Evolutionary conservation across 2,888 invertebrate genomes (phyloP).

Genomic region (Orchesellides sinensis): DNA sequence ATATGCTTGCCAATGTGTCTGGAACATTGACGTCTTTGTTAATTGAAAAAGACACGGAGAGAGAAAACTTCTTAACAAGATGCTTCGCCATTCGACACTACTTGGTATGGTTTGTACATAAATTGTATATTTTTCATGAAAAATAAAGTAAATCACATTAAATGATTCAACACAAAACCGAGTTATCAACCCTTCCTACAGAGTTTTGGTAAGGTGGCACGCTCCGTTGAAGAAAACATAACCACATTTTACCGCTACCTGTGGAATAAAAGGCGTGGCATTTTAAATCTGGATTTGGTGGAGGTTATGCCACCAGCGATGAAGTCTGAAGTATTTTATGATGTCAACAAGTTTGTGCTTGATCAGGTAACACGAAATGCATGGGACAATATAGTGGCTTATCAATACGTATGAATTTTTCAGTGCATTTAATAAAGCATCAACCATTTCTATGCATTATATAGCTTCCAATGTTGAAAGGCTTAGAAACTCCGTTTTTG

Average conservation of each 20-base stretch:
- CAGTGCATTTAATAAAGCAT: neutral
- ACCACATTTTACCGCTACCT: conserved; percentile 70
- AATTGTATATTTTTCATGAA: neutral
- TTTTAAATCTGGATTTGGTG: conserved; percentile 68
- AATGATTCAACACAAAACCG: too few relatives aligned
- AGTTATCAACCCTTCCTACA: too few relatives aligned
- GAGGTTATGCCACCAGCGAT: conserved; percentile 70
- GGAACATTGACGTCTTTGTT: conserved; percentile 71
- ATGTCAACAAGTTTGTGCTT: conserved; percentile 72
- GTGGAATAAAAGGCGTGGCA: conserved; percentile 71
- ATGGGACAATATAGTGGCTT: neutral
- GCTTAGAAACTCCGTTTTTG: conserved; percentile 69
- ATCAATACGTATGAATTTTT: neutral
- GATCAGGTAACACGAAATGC: conserved; percentile 62
- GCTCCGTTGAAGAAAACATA: conserved; percentile 55
- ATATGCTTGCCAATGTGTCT: conserved; percentile 62
- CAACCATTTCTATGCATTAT: neutral
- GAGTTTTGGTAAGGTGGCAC: conserved; percentile 42
- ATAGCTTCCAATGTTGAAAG: conserved; percentile 59
- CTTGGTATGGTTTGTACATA: conserved; percentile 66
- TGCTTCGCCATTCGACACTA: conserved; percentile 70
- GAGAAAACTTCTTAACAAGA: conserved; percentile 66
- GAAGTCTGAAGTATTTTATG: conserved; percentile 72
- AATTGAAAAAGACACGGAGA: conserved; percentile 72
- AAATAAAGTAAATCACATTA: neutral